phyloP scores from a whole-genome alignment of 1,140 invertebrate species.

The Zaprionus gabonicus region DNA sequence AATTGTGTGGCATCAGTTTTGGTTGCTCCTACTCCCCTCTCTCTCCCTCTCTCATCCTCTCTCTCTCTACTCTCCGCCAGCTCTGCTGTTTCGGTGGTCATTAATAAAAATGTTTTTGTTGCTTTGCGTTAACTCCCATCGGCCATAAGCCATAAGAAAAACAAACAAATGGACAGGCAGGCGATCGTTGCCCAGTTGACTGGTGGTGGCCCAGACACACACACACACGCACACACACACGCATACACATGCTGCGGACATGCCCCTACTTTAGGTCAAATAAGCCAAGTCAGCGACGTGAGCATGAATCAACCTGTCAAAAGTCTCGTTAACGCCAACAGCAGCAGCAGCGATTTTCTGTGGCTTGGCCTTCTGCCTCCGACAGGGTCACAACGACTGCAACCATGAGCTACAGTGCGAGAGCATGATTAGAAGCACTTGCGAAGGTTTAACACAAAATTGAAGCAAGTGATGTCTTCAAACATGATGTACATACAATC shows the following conservation, averaged over 20 bases:
- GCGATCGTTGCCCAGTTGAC: constrained; percentile 51
- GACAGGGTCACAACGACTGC: constrained; percentile 59
- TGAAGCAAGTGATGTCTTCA: neutral
- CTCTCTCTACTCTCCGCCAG: neutral
- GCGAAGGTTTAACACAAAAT: neutral
- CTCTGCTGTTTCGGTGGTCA: constrained; percentile 51
- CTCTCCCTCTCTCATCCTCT: neutral
- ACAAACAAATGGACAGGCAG: constrained; percentile 77
- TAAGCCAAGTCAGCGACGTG: constrained; percentile 81
- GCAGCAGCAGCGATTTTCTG: constrained; percentile 60
- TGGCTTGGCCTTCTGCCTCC: constrained; percentile 24
- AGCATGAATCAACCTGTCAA: constrained; percentile 84
- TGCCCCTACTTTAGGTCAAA: constrained; percentile 76
- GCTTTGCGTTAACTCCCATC: constrained; percentile 69
- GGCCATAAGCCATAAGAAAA: constrained; percentile 65
- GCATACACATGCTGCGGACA: constrained; percentile 30
- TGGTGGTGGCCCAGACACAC: constrained; percentile 50
- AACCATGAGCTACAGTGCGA: constrained; percentile 49
- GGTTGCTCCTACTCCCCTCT: neutral
- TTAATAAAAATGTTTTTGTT: constrained; percentile 79
- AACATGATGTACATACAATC: neutral
- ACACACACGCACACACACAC: constrained; percentile 3
- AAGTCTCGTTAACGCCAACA: constrained; percentile 84
- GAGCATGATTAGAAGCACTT: neutral
- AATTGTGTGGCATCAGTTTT: constrained; percentile 68